Base-by-base conservation (phyloP, 2,797 vertebrate species). In the Phataginus tricuspis region DNA sequence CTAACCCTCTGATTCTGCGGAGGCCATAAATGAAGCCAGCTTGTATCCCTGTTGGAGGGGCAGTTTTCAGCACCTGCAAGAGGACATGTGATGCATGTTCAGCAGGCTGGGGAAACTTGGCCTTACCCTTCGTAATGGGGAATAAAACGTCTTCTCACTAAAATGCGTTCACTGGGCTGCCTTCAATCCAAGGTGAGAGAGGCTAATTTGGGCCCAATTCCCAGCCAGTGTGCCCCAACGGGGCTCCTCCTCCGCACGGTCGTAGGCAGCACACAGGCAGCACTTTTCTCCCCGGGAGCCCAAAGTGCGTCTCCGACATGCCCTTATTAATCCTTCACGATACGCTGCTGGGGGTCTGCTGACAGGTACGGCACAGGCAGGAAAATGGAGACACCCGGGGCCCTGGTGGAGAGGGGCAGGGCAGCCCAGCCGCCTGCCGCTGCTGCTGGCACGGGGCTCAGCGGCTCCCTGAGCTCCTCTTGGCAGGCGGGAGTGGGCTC, bases 261-360 rank as follows among this genome's bases (percentile, higher is more conserved):
- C 0, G 2, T 0, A 71, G 61, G 31, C 1, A 4, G 27, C 11
- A 6, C 49, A 23, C 51, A 16, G 75, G 91, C 57, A 66, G n/a
- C 77, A 94, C 49, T 95, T 96, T 97, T 84, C 96, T 91, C 96
- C 79, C 71, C 12, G 4, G 74, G 89, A 78, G 79, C 77, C 80
- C 10, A 94, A 53, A 95, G 66, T 45, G 53, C 79, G 93, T 91
- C 51, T 68, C 88, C 0, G n/a, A 90, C 93, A 90, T 82, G 94
- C 84, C 66, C 45, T 97, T 72, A 87, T 89, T 95, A 96, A 95
- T 86, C 74, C 88, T 92, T 94, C 90, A 45, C 1, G 11, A 49
- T 34, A 21, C 66, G 59, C 92, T 88, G 69, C n/a, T 27, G 19
- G 37, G 66, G 34, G 82, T 80, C 74, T 9, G 31, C 63, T 83